Evolutionary conservation across 2,113 vertebrate species (phyloP), one percentile per base, ranked within the genome.

Genomic region (Elgaria multicarinata): DNA sequence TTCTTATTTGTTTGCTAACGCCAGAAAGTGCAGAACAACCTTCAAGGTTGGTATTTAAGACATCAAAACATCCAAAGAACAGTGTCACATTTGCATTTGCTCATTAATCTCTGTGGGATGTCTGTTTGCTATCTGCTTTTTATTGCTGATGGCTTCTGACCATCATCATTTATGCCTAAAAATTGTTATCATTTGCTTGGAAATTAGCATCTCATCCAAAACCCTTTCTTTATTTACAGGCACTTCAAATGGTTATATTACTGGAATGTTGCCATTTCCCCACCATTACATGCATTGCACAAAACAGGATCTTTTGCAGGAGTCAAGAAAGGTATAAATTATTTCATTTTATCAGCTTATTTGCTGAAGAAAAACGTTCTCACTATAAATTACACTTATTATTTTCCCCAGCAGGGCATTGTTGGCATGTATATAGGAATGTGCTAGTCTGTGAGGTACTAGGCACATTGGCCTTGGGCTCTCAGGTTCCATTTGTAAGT

Each of bases 131-230:
- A 44, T 55, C 0, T 44, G 0, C 33, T 91, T 66, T 83, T 10
- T 74, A 85, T 86, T 91, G 88, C 14, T 87, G 22, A 4, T 55
- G 42, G 83, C 78, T 85, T 92, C 89, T 90, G 80, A 81, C 26
- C n/a, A 46, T 81, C 80, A 93, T 50, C 84, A 87, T 85, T 91
- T 36, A 88, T 77, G 39, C 26, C 91, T 87, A 85, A 31, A 50
- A 77, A 83, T 81, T 78, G 91, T 44, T 87, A 50, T 91, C 39
- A 85, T 90, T 87, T 44, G 87, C 90, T 87, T 66, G 58, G 76
- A 7, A 78, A 74, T 89, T 86, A 62, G 6, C 79, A 6, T 18
- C 4, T 89, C 44, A 24, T 12, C 81, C 22, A 22, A 66, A 89
- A 53, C 10, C 22, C 26, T 14, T 36, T 20, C 36, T 53, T 33